phyloP scores from a whole-genome alignment of 2,797 vertebrate species.

The Staurois parvus region DNA sequence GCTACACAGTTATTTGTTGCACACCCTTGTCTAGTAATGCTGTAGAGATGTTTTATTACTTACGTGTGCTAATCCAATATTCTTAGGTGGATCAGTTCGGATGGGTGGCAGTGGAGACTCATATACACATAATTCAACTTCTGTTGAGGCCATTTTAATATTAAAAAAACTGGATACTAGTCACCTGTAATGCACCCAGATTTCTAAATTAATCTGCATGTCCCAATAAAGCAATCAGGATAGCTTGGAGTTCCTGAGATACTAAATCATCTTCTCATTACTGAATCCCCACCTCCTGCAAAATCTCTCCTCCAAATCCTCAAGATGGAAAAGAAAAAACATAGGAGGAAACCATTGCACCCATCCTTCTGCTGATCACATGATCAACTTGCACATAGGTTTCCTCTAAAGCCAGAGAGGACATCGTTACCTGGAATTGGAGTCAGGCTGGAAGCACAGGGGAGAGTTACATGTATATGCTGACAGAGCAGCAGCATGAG shows the following conservation, averaged over 20 bases:
- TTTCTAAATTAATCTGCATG: neutral
- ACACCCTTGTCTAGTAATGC: neutral
- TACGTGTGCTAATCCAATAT: slow-evolving; percentile 38
- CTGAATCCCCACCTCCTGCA: neutral
- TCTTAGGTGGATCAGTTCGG: neutral
- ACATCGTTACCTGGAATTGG: neutral
- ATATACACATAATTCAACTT: slow-evolving; percentile 2
- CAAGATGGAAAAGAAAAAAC: neutral
- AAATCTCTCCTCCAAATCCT: neutral
- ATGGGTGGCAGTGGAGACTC: slow-evolving; percentile 20
- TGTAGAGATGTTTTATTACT: neutral
- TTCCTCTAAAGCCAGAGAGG: neutral
- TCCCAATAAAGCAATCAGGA: neutral
- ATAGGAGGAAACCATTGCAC: neutral
- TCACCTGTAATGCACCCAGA: too few relatives aligned
- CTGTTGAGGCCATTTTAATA: slow-evolving; percentile 25
- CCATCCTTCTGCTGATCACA: slow-evolving; percentile 18
- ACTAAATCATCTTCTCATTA: neutral
- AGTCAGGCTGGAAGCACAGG: neutral
- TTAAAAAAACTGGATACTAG: neutral
- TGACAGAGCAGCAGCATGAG: too few relatives aligned
- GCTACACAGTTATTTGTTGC: too few relatives aligned
- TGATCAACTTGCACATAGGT: neutral
- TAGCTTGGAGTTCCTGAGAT: neutral
- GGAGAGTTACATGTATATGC: too few relatives aligned